A percentile compares a stretch with the other conserved stretches of the same genome.
These are phyloP conservation scores for Styela plicata DNA, from an alignment of 23 tunicate species.

Conservation along the genomic window DNA sequence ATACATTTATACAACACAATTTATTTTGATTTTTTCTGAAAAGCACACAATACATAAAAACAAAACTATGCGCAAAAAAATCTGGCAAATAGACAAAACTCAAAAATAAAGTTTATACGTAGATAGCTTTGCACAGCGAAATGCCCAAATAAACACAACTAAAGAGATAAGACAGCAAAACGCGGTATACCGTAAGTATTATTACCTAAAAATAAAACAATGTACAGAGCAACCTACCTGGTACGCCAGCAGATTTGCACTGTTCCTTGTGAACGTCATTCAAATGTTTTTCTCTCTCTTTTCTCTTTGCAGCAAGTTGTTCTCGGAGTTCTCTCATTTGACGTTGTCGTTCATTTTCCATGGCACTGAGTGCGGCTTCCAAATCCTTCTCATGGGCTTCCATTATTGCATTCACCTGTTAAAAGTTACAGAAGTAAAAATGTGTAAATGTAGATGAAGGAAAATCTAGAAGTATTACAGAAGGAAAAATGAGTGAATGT, in stretches of 20 bases:
- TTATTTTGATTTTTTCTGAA: too few species aligned
- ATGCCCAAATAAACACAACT: neutral
- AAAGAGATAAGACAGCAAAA: neutral
- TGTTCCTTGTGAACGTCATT: constrained; percentile 49
- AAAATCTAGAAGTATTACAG: too few species aligned
- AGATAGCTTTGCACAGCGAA: neutral
- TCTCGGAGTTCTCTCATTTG: constrained; percentile 88
- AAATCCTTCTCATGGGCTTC: constrained; percentile 72
- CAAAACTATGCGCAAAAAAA: too few species aligned
- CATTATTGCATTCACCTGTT: constrained; percentile 54
- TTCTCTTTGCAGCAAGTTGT: constrained; percentile 75
- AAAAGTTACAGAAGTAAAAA: too few species aligned
- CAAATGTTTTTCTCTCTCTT: constrained; percentile 53
- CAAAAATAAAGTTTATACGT: too few species aligned
- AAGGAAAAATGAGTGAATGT: too few species aligned
- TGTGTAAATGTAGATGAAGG: too few species aligned
- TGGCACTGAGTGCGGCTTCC: constrained; percentile 70
- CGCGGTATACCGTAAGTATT: neutral
- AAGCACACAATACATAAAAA: too few species aligned
- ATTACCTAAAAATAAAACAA: too few species aligned
- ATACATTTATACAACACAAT: too few species aligned
- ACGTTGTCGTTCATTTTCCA: constrained; percentile 61
- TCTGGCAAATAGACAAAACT: too few species aligned
- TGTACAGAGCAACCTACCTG: too few species aligned
- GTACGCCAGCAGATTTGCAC: constrained; percentile 65